Conservation (phyloP, 2,888 invertebrate species). For the Patella depressa region DNA sequence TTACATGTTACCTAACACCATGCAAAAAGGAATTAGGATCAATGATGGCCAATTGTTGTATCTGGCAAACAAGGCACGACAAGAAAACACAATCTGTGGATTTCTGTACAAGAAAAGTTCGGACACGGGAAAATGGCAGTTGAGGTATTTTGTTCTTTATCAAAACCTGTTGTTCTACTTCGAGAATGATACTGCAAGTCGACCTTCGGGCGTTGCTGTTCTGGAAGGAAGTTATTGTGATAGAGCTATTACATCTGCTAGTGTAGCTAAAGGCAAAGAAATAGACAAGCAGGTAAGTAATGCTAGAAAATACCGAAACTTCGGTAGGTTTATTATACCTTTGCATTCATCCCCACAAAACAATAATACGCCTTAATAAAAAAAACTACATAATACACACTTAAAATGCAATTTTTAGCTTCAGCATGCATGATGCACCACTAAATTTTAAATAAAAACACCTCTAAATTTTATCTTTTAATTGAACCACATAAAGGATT, state of each 20-base stretch:
- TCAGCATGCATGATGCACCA: too few relatives aligned
- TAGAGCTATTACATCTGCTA: slow-evolving; percentile 62
- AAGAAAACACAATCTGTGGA: slow-evolving; percentile 86
- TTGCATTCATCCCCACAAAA: neutral
- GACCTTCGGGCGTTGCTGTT: slow-evolving; percentile 87
- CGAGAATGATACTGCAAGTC: slow-evolving; percentile 84
- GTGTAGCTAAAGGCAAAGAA: slow-evolving; percentile 59
- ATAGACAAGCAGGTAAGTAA: slow-evolving; percentile 66
- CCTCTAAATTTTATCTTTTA: too few relatives aligned
- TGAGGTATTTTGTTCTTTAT: slow-evolving; percentile 73
- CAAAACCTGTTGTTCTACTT: slow-evolving; percentile 93
- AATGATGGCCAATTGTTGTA: slow-evolving; percentile 86
- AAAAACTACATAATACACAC: too few relatives aligned
- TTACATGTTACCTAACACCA: slow-evolving; percentile 61
- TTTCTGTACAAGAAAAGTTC: slow-evolving; percentile 88
- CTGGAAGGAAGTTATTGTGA: slow-evolving; percentile 87
- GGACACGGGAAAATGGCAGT: slow-evolving; percentile 90
- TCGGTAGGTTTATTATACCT: neutral
- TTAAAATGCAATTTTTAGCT: too few relatives aligned
- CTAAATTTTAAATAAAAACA: too few relatives aligned
- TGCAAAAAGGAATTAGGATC: slow-evolving; percentile 87
- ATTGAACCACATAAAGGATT: too few relatives aligned
- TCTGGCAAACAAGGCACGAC: slow-evolving; percentile 87
- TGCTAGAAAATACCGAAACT: neutral
- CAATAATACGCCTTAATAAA: neutral